phyloP scores from a whole-genome alignment of 2,113 vertebrate species.

The Chaetops frenatus region DNA sequence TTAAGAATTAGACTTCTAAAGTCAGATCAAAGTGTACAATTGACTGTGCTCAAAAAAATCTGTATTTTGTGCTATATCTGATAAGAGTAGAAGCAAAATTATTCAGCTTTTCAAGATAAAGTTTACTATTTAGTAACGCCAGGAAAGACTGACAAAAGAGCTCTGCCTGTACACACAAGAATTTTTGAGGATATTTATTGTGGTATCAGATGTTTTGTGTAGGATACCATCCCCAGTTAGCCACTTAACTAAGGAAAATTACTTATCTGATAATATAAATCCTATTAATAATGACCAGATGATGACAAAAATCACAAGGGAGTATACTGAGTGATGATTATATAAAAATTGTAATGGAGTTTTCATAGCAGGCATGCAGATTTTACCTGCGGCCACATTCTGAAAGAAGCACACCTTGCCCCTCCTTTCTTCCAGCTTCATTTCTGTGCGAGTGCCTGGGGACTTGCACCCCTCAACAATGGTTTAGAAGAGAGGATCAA shows the following conservation, averaged over 20 bases:
- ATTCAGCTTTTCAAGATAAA: background rate
- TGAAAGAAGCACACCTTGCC: background rate
- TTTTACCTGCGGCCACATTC: background rate
- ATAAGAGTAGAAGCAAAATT: background rate
- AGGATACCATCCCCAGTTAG: conserved; percentile 37
- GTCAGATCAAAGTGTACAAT: background rate
- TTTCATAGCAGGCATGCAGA: background rate
- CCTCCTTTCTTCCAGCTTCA: background rate
- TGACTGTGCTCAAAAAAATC: background rate
- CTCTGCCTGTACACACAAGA: background rate
- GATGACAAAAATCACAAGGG: conserved; percentile 64
- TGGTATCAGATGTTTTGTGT: conserved; percentile 20
- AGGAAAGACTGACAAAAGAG: background rate
- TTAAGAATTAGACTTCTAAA: background rate
- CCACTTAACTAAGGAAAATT: conserved; percentile 67
- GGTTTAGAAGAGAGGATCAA: background rate
- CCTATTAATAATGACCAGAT: conserved; percentile 78
- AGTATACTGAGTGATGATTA: conserved; percentile 57
- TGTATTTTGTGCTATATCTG: background rate
- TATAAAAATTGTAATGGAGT: conserved; percentile 25
- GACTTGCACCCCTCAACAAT: background rate
- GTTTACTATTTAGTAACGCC: background rate
- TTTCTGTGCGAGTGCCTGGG: accelerated
- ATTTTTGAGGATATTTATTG: conserved; percentile 30
- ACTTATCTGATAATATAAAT: conserved; percentile 78